Conservation (phyloP, 2,113 vertebrate genomes). For the Nannospalax galili region DNA sequence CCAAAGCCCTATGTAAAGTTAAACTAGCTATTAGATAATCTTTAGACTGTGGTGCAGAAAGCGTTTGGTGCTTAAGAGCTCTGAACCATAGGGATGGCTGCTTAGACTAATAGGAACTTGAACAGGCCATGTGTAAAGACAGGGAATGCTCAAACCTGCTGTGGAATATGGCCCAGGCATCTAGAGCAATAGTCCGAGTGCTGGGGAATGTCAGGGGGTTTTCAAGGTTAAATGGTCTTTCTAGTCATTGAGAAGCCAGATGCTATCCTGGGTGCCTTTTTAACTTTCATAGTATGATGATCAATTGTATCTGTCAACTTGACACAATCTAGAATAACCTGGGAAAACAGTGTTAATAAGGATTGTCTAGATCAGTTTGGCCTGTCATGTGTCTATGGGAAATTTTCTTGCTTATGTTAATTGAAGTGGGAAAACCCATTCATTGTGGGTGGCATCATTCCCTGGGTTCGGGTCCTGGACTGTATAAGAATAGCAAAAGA, state of each 20-base stretch:
- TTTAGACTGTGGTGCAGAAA: background rate
- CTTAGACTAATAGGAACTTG: background rate
- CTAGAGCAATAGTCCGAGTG: rapidly evolving
- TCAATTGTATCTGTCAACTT: background rate
- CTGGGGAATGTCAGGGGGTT: background rate
- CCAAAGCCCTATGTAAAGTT: background rate
- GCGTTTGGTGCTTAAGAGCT: background rate
- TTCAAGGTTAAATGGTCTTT: background rate
- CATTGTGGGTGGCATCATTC: background rate
- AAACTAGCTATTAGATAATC: background rate
- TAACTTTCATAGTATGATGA: background rate
- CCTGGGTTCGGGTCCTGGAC: background rate
- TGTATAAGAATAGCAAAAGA: background rate
- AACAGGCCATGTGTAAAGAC: background rate
- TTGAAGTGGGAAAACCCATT: no score
- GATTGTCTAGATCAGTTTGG: background rate
- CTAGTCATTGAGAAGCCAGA: background rate
- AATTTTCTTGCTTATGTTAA: background rate
- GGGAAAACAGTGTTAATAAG: background rate
- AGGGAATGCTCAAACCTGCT: rapidly evolving
- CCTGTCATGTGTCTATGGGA: background rate
- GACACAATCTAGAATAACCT: background rate
- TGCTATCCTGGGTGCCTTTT: background rate
- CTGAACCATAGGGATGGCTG: background rate
- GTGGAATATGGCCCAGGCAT: background rate